Evolutionary conservation across 2,113 vertebrate species (phyloP).

Genomic region (Ardeotis arabs): DNA sequence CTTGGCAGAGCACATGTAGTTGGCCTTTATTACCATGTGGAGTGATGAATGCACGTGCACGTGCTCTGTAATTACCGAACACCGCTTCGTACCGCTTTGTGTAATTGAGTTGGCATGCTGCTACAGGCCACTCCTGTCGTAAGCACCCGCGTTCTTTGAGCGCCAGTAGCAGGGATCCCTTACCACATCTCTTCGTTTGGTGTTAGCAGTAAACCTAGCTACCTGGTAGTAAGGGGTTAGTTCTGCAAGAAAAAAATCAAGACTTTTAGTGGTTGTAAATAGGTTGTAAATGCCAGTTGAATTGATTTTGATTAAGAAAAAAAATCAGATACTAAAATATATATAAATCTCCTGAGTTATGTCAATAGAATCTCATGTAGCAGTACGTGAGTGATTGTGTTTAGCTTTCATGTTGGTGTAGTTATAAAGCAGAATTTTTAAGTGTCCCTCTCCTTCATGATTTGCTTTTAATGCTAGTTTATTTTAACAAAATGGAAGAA

Average conservation of each 20-base stretch:
- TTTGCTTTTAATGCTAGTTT: not conserved
- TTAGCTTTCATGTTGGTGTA: not conserved
- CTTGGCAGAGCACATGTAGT: not conserved
- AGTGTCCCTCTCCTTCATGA: not conserved
- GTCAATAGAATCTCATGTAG: not conserved
- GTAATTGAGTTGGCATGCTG: not conserved
- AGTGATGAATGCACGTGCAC: not conserved
- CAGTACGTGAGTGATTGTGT: not conserved
- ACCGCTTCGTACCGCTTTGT: not conserved
- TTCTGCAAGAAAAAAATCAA: not conserved
- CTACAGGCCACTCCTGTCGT: fast-evolving
- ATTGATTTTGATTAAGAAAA: not conserved
- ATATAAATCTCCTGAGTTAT: not conserved
- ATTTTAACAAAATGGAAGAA: not conserved
- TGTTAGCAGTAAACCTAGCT: not conserved
- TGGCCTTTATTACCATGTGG: not conserved
- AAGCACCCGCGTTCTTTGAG: not conserved
- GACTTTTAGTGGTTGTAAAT: not conserved
- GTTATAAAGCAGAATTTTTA: not conserved
- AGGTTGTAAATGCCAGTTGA: not conserved
- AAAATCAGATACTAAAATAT: not conserved
- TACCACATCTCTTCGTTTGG: no score
- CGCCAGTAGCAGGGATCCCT: not conserved
- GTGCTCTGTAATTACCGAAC: not conserved
- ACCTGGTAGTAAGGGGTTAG: not conserved